Evolutionary conservation across 2,113 vertebrate species (phyloP).

Genomic region (Sorex araneus): DNA sequence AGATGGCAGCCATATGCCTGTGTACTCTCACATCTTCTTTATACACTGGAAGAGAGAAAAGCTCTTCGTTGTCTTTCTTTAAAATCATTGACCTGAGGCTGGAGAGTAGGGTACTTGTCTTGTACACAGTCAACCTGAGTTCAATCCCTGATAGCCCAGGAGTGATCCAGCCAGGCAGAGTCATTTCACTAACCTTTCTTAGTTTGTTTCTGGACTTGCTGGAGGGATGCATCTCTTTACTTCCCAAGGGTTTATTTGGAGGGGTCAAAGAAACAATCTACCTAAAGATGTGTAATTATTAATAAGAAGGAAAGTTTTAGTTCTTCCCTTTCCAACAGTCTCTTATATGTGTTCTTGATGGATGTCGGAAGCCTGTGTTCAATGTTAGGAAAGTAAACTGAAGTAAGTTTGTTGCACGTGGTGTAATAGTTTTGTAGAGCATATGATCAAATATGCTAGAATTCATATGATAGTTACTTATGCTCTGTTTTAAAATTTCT

Average conservation of each 20-base stretch:
- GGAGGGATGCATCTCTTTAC: background rate
- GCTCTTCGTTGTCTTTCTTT: background rate
- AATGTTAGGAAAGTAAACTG: background rate
- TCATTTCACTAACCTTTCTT: background rate
- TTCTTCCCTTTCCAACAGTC: background rate
- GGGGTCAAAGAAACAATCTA: conserved; percentile 8
- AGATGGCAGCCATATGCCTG: background rate
- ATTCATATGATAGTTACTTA: background rate
- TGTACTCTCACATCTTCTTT: background rate
- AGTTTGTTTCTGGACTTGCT: background rate
- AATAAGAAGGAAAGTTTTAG: background rate
- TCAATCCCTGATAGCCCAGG: background rate
- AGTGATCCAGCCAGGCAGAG: background rate
- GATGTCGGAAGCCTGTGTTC: background rate
- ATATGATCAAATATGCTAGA: background rate
- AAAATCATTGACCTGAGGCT: background rate
- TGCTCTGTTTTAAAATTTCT: background rate
- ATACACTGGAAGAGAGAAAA: background rate
- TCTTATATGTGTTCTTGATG: background rate
- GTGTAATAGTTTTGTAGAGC: background rate
- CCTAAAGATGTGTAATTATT: background rate
- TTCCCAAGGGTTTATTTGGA: background rate
- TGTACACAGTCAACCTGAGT: rapidly evolving
- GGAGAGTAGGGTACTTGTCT: too few relatives aligned
- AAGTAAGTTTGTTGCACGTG: background rate